Evolutionary conservation across 2,797 vertebrate genomes (phyloP).

Genomic region (Pseudopleuronectes americanus): DNA sequence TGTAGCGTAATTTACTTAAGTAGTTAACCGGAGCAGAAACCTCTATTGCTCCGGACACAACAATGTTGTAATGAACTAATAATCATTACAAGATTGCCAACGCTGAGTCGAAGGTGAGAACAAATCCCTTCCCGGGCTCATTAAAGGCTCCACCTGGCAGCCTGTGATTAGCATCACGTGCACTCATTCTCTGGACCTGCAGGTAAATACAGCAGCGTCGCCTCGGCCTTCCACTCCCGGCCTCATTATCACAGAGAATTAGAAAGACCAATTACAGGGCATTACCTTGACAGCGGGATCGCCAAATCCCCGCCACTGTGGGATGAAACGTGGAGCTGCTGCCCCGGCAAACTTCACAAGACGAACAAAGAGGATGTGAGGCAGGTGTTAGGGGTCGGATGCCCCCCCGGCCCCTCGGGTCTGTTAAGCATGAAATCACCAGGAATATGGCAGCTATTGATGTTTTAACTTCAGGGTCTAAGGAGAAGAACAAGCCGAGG

Average conservation of each 20-base stretch:
- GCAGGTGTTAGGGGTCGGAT: constrained; percentile 25
- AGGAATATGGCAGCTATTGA: constrained; percentile 27
- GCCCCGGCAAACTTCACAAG: constrained; percentile 32
- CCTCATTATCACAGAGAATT: constrained; percentile 74
- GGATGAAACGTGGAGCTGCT: constrained; percentile 50
- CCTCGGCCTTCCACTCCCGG: constrained; percentile 54
- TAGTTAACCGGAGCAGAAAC: not conserved
- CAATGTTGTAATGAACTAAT: constrained; percentile 31
- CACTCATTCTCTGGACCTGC: constrained; percentile 55
- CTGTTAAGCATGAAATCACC: constrained; percentile 41
- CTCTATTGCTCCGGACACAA: not conserved
- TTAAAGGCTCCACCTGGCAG: constrained; percentile 60
- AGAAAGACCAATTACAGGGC: constrained; percentile 73
- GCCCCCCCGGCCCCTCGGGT: constrained; percentile 23
- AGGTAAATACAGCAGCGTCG: constrained; percentile 63
- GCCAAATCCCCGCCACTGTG: constrained; percentile 39
- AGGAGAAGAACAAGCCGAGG: no score
- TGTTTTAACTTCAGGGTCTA: not conserved
- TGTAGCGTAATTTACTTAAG: not conserved
- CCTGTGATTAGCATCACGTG: constrained; percentile 49
- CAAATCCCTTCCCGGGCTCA: constrained; percentile 38
- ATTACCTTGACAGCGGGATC: constrained; percentile 68
- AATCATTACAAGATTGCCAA: constrained; percentile 9
- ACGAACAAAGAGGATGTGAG: constrained; percentile 9
- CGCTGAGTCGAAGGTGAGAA: constrained; percentile 16